phyloP scores from a whole-genome alignment of 2,888 invertebrate species.

The Agrilus biguttatus region DNA sequence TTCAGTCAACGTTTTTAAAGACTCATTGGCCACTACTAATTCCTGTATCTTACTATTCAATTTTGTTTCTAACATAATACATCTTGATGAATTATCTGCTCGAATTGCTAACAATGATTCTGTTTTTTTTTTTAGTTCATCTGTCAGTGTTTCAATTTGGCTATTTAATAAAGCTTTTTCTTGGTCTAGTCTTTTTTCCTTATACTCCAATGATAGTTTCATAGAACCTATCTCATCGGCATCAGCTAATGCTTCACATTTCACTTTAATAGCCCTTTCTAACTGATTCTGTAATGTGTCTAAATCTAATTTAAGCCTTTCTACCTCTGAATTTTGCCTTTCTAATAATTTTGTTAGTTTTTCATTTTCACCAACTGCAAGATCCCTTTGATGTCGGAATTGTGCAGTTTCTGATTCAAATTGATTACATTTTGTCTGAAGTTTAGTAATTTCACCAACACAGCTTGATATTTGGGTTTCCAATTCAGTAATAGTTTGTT shows the following conservation, averaged over 20 bases:
- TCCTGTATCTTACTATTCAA: constrained; percentile 69
- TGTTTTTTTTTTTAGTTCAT: constrained; percentile 64
- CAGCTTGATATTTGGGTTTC: constrained; percentile 47
- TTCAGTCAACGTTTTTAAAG: constrained; percentile 53
- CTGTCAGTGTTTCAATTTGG: constrained; percentile 63
- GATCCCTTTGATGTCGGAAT: constrained; percentile 53
- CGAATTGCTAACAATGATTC: constrained; percentile 64
- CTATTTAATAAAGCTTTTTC: constrained; percentile 62
- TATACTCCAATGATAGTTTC: constrained; percentile 63
- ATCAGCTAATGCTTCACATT: constrained; percentile 69
- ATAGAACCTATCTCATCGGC: constrained; percentile 70
- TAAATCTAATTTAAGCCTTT: constrained; percentile 55
- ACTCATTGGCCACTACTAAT: constrained; percentile 54
- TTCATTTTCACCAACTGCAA: constrained; percentile 61
- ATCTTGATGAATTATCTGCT: constrained; percentile 52
- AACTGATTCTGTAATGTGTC: constrained; percentile 57
- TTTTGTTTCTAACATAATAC: constrained; percentile 57
- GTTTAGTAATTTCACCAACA: constrained; percentile 47
- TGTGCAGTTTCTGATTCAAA: constrained; percentile 52
- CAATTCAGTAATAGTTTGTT: constrained; percentile 47
- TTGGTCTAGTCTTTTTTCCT: constrained; percentile 72
- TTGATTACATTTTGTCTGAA: constrained; percentile 45
- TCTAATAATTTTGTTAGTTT: constrained; percentile 56
- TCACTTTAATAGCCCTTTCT: constrained; percentile 58
- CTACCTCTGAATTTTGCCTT: constrained; percentile 57